A percentile compares a stretch with the other conserved stretches of the same genome.
phyloP scores from a whole-genome alignment of 2,888 invertebrate genomes.

The Volucella inflata region DNA sequence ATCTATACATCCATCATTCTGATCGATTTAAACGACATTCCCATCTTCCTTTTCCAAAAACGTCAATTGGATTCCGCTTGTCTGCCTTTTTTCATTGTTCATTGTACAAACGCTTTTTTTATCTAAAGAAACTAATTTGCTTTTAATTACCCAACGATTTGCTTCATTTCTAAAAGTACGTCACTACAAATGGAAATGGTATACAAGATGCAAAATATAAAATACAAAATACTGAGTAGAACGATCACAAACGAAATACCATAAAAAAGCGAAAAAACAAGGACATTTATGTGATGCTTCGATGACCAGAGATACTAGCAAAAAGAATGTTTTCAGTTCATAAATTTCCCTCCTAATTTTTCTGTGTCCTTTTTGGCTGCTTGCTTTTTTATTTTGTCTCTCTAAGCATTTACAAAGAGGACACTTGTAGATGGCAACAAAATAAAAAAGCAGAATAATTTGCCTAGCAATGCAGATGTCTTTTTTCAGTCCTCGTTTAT shows the following conservation, averaged over 20 bases:
- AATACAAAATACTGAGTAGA: neutral
- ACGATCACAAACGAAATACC: constrained; percentile 1
- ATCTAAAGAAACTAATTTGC: constrained; percentile 38
- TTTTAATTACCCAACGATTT: constrained; percentile 46
- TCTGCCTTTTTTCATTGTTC: neutral
- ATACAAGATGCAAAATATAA: too few relatives aligned
- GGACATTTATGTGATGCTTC: constrained; percentile 32
- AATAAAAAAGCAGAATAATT: constrained; percentile 47
- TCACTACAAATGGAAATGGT: constrained; percentile 11
- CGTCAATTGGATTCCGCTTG: neutral
- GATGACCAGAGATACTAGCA: neutral
- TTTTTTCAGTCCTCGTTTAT: constrained; percentile 1
- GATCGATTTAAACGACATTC: too few relatives aligned
- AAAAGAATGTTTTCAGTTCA: constrained; percentile 64
- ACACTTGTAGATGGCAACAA: constrained; percentile 28
- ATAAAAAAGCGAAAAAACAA: constrained; percentile 19
- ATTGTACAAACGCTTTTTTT: neutral
- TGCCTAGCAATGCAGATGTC: constrained; percentile 53
- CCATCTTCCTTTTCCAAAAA: too few relatives aligned
- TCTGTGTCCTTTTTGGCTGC: constrained; percentile 29
- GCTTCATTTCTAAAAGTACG: neutral
- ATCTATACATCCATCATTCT: too few relatives aligned
- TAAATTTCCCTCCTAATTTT: constrained; percentile 56
- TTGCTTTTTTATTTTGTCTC: constrained; percentile 29
- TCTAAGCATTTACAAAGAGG: constrained; percentile 7